phyloP scores from a whole-genome alignment of 2,113 vertebrate genomes.

The Cichladusa arquata region DNA sequence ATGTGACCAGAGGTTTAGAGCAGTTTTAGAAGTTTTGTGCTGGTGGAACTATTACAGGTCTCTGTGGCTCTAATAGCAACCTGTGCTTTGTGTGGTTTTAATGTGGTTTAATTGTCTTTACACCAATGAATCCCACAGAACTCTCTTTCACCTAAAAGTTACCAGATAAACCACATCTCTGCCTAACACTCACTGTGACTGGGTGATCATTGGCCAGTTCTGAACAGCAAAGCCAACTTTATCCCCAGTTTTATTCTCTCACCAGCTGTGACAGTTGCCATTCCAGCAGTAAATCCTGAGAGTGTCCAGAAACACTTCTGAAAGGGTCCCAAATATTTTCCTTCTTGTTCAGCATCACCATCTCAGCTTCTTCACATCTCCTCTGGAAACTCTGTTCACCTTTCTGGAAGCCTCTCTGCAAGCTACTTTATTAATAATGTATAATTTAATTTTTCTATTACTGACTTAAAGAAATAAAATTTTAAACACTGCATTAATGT shows the following conservation, averaged over 20 bases:
- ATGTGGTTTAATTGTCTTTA: not conserved
- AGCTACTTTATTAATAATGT: constrained; percentile 3
- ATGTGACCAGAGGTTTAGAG: not conserved
- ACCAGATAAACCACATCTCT: rapidly evolving
- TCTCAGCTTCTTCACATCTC: not conserved
- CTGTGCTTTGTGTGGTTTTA: not conserved
- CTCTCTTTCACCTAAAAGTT: not conserved
- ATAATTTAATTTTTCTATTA: constrained; percentile 37
- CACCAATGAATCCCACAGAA: not conserved
- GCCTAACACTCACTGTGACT: not conserved
- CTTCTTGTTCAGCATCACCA: not conserved
- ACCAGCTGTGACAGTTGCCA: not conserved
- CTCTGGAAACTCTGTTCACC: not conserved
- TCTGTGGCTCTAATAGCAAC: not conserved
- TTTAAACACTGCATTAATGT: constrained; percentile 16
- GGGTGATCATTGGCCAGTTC: not conserved
- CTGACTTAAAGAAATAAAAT: constrained; percentile 16
- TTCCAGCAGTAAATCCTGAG: not conserved
- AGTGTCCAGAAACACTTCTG: not conserved
- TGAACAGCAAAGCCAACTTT: not conserved
- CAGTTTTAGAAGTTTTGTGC: not conserved
- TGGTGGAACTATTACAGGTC: not conserved
- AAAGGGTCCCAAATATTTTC: not conserved
- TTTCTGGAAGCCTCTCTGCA: not conserved
- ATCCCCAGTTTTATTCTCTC: not conserved